phyloP scores from a whole-genome alignment of 2,113 vertebrate species.

The Sphyrna mokarran region DNA sequence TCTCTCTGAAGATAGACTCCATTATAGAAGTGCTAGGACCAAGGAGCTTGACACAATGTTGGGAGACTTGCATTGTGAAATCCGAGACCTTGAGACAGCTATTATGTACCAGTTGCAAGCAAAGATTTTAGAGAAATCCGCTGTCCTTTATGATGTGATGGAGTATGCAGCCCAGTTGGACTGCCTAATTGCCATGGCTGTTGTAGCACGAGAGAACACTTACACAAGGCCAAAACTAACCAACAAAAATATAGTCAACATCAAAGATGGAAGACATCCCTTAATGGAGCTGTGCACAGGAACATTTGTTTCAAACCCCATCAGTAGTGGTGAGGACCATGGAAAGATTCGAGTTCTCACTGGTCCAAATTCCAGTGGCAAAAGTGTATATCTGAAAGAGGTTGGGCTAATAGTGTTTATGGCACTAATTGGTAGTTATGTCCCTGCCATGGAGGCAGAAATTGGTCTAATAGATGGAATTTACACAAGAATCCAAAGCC shows the following conservation, averaged over 20 bases:
- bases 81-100: slow-evolving; percentile 81
- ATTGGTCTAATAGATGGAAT: slow-evolving; percentile 82
- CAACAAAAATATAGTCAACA: slow-evolving; percentile 48
- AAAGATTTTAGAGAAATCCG: slow-evolving; percentile 68
- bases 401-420: slow-evolving; percentile 91
- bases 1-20: slow-evolving; percentile 79
- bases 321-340: slow-evolving; percentile 59
- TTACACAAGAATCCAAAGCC: slow-evolving; percentile 87
- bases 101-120: slow-evolving; percentile 84
- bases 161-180: slow-evolving; percentile 81
- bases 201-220: slow-evolving; percentile 75
- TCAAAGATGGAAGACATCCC: slow-evolving; percentile 76
- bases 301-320: slow-evolving; percentile 85
- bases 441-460: slow-evolving; percentile 84
- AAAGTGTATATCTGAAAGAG: slow-evolving; percentile 93
- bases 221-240: slow-evolving; percentile 70
- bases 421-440: slow-evolving; percentile 87
- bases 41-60: slow-evolving; percentile 80
- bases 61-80: slow-evolving; percentile 86
- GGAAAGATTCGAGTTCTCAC: slow-evolving; percentile 83
- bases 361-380: slow-evolving; percentile 92
- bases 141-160: slow-evolving; percentile 69
- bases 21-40: slow-evolving; percentile 82
- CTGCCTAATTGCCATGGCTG: slow-evolving; percentile 79
- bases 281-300: slow-evolving; percentile 82